Percentiles rank a stretch among this genome's conserved stretches.
These are phyloP conservation scores for Megastigmus dorsalis DNA, from an alignment of 2,888 invertebrate genomes.

Conservation along the genomic window DNA sequence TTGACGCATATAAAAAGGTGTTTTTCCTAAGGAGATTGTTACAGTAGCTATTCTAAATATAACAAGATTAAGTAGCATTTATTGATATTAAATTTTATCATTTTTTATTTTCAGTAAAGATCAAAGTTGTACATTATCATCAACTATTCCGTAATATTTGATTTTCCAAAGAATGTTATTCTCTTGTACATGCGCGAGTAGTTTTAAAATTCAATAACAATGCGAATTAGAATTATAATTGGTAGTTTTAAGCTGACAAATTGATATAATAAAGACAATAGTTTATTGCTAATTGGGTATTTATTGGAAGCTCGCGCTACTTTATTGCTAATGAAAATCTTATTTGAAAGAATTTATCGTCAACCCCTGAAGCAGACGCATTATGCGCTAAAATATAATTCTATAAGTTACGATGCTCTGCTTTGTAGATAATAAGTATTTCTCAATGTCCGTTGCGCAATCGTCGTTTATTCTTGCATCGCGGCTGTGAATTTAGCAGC, in stretches of 20 bases:
- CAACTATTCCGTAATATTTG: not conserved
- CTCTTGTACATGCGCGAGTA: not conserved
- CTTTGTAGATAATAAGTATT: too few relatives aligned
- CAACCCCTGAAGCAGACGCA: not conserved
- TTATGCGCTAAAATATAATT: not conserved
- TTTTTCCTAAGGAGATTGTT: too few relatives aligned
- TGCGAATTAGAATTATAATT: not conserved
- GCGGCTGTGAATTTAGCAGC: too few relatives aligned
- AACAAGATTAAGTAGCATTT: too few relatives aligned
- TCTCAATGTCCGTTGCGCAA: too few relatives aligned
- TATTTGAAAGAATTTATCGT: not conserved
- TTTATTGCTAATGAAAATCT: conserved; percentile 21
- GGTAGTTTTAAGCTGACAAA: not conserved
- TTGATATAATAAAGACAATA: not conserved
- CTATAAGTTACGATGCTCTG: not conserved
- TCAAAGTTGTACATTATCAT: not conserved
- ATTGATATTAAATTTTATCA: too few relatives aligned
- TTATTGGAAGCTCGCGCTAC: not conserved
- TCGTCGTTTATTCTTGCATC: too few relatives aligned
- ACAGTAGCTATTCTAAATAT: too few relatives aligned
- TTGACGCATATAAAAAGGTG: too few relatives aligned
- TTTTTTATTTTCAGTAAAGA: too few relatives aligned
- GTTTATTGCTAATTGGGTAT: conserved; percentile 14
- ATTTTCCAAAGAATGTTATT: not conserved
- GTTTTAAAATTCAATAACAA: not conserved